These are phyloP conservation scores for Semnornis frantzii DNA, from an alignment of 2,113 vertebrate genomes.

Conservation along the genomic window DNA sequence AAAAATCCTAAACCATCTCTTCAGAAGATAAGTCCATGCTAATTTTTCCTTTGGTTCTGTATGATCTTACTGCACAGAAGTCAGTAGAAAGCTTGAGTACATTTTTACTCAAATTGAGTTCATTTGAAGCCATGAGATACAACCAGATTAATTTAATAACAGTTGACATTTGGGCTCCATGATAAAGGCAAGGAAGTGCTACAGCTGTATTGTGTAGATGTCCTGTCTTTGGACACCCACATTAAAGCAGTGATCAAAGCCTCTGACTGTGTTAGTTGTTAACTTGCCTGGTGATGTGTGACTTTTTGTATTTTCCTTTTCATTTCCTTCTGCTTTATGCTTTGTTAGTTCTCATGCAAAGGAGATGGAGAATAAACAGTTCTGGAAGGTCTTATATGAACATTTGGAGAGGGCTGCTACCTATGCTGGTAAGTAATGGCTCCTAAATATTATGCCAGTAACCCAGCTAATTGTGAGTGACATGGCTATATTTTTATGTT, in stretches of 20 bases:
- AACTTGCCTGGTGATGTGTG: not conserved
- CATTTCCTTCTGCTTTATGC: not conserved
- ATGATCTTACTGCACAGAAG: not conserved
- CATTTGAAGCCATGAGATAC: slow-evolving; percentile 10
- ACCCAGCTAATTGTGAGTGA: not conserved
- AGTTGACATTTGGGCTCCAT: not conserved
- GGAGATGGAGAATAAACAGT: slow-evolving; percentile 94
- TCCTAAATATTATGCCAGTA: not conserved
- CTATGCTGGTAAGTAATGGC: slow-evolving; percentile 73
- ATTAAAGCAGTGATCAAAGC: not conserved
- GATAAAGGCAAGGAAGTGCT: not conserved
- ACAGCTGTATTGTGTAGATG: not conserved
- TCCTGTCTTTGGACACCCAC: not conserved
- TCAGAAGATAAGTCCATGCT: not conserved
- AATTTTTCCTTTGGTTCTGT: slow-evolving; percentile 30
- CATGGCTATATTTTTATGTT: not conserved
- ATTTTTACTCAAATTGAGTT: not conserved
- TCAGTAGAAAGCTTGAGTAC: not conserved
- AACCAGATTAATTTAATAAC: slow-evolving; percentile 21
- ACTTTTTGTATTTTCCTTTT: not conserved
- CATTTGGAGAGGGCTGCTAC: slow-evolving; percentile 89
- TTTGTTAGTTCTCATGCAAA: slow-evolving; percentile 87
- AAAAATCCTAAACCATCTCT: not conserved
- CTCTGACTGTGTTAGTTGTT: not conserved
- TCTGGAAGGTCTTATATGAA: slow-evolving; percentile 92